Evolutionary conservation across 2,113 vertebrate genomes (phyloP).

Genomic region (Morone chrysops): DNA sequence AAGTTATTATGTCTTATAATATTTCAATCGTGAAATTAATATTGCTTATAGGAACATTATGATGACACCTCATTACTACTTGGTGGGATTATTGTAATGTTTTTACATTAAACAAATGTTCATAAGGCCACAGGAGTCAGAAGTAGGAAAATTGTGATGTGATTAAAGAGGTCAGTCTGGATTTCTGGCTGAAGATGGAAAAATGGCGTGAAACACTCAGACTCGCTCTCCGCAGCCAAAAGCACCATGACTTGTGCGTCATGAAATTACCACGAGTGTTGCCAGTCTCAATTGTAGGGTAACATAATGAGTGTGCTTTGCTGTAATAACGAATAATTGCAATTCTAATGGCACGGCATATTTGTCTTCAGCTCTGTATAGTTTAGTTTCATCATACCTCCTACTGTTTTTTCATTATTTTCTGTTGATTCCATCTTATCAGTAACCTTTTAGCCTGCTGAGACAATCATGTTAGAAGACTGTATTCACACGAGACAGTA

Average conservation of each 20-base stretch:
- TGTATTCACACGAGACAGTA: constrained; percentile 34
- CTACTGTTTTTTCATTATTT: constrained; percentile 16
- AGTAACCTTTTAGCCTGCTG: constrained; percentile 52
- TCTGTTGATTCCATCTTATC: constrained; percentile 43
- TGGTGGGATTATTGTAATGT: constrained; percentile 17
- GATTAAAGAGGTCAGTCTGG: constrained; percentile 57
- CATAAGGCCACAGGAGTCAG: constrained; percentile 28
- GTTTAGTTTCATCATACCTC: constrained; percentile 66
- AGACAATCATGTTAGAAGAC: constrained; percentile 28
- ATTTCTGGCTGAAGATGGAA: constrained; percentile 72
- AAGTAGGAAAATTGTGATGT: constrained; percentile 28
- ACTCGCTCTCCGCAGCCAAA: constrained; percentile 65
- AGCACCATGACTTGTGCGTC: constrained; percentile 73
- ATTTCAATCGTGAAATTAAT: constrained; percentile 20
- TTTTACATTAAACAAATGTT: constrained; percentile 40
- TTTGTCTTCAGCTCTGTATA: constrained; percentile 53
- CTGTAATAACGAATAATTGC: constrained; percentile 79
- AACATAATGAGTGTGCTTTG: constrained; percentile 78
- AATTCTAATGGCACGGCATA: constrained; percentile 72
- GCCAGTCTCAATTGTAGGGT: constrained; percentile 80
- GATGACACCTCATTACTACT: constrained; percentile 38
- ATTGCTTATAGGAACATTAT: constrained; percentile 16
- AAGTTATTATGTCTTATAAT: constrained; percentile 12
- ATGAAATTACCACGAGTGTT: constrained; percentile 76
- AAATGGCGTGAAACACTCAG: constrained; percentile 64